phyloP scores from a whole-genome alignment of 2,797 vertebrate genomes.

The Cynodonichthys magdalenae region DNA sequence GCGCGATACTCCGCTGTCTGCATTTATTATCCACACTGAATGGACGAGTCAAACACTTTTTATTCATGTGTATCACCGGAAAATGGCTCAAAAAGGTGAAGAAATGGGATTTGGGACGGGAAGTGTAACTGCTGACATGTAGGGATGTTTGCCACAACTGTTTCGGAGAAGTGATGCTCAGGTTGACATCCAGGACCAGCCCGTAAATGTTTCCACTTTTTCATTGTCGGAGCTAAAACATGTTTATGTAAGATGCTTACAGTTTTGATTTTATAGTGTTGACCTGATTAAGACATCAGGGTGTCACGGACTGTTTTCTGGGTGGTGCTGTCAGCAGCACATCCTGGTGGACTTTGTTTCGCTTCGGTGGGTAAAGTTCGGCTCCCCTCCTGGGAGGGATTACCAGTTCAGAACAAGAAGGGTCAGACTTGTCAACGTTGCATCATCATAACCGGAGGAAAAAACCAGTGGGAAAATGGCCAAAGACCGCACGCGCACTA shows the following conservation, averaged over 20 bases:
- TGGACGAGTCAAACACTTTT: slow-evolving; percentile 12
- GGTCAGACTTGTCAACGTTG: slow-evolving; percentile 27
- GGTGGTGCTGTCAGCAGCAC: slow-evolving; percentile 49
- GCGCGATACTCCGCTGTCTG: slow-evolving; percentile 58
- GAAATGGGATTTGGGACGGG: neutral
- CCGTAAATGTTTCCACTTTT: slow-evolving; percentile 17
- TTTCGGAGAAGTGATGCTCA: slow-evolving; percentile 48
- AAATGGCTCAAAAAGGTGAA: neutral
- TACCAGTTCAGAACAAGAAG: neutral
- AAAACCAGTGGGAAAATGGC: slow-evolving; percentile 72
- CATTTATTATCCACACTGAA: slow-evolving; percentile 43
- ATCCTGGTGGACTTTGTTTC: slow-evolving; percentile 64
- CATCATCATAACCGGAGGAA: neutral
- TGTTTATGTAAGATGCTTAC: slow-evolving; percentile 2
- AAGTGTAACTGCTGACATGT: slow-evolving; percentile 19
- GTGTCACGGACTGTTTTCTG: neutral
- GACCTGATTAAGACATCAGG: neutral
- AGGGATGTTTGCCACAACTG: slow-evolving; percentile 27
- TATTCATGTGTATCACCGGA: neutral
- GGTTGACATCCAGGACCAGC: slow-evolving; percentile 49
- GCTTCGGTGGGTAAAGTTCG: slow-evolving; percentile 55
- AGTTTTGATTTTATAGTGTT: neutral
- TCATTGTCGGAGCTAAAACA: neutral
- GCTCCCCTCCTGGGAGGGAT: slow-evolving; percentile 2
- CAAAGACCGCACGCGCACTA: slow-evolving; percentile 66